Evolutionary conservation across 2,888 invertebrate genomes (phyloP).

Genomic region (Raillietiella orientalis): DNA sequence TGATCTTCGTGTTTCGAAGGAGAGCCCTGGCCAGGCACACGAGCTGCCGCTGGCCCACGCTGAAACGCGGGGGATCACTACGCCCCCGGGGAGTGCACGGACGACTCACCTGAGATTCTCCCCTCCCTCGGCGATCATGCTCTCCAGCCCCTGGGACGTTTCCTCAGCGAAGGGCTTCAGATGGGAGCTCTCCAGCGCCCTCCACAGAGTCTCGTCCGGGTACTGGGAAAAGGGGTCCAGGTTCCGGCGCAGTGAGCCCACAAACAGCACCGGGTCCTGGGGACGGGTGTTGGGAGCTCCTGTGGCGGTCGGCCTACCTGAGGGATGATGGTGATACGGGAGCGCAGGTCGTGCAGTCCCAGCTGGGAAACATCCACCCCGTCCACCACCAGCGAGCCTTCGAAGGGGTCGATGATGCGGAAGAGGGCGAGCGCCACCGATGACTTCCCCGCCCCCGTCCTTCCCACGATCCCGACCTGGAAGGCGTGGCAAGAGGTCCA

Average conservation of each 20-base stretch:
- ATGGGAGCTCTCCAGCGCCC: slow-evolving; percentile 57
- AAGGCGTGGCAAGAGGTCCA: too few species aligned
- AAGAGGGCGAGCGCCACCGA: slow-evolving; percentile 58
- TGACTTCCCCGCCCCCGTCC: slow-evolving; percentile 73
- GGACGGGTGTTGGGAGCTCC: too few species aligned
- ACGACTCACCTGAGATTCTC: slow-evolving; percentile 47
- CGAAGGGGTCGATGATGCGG: slow-evolving; percentile 54
- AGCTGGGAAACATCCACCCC: slow-evolving; percentile 41
- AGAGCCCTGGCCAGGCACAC: too few species aligned
- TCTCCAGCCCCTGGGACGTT: slow-evolving; percentile 37
- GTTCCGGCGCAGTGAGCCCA: slow-evolving; percentile 61
- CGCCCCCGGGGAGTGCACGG: too few species aligned
- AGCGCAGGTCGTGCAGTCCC: slow-evolving; percentile 53
- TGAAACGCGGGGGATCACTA: too few species aligned
- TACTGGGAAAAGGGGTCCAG: slow-evolving; percentile 57
- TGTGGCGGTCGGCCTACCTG: slow-evolving; percentile 13
- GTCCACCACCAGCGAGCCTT: slow-evolving; percentile 51
- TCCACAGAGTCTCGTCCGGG: slow-evolving; percentile 56
- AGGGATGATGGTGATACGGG: slow-evolving; percentile 45
- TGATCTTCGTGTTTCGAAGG: too few species aligned
- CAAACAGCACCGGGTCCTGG: slow-evolving; percentile 86
- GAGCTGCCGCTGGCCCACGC: too few species aligned
- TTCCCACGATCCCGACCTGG: slow-evolving; percentile 54
- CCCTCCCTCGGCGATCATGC: slow-evolving; percentile 66
- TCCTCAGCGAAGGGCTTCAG: slow-evolving; percentile 47